Base-by-base conservation (phyloP, 2,888 invertebrate genomes). In the Dasypolia templi region DNA sequence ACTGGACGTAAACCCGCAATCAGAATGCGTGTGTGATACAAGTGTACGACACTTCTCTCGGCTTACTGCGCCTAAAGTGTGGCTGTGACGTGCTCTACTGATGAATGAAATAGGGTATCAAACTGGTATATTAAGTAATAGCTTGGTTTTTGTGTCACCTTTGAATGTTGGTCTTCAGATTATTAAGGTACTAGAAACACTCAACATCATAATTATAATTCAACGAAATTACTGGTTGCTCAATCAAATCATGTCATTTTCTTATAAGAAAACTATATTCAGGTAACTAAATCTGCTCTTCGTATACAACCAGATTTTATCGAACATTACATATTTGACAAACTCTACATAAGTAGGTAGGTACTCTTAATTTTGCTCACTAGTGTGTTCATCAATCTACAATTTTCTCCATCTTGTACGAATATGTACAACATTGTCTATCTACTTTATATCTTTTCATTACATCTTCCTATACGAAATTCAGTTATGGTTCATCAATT, bases 41-140 rank as follows among this genome's bases (percentile, higher is more conserved):
- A 72, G 39, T 42, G 35, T 46, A 26, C 14, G 53, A 68, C 64
- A 72, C 69, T 66, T 61, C 46, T 58, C 35, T 2, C 3, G 53
- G 82, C 71, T 73, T 68, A 71, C n/a, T 53, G 46, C 12, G 53
- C 29, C 39, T 46, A 32, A 44, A 79, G 51, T 51, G 70, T 12
- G 12, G 26, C 19, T 46, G 26, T 61, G 35, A 26, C 7, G 19
- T 14, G 14, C 14, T 44, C n/a, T 61, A 44, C 17, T 5, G 4
- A 53, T 35, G 32, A 49, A 29, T 12, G 39, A 22, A 44, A 32
- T 0, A 19, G 6, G 14, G 29, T 39, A 3, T 42, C 32, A 55
- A 51, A 49, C n/a, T 46, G 19, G 1, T 12, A 9, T 19, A n/a
- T 14, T 46, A 44, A 35, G 61, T 63, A 29, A 53, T 46, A 4